Base-by-base conservation (phyloP, 2,797 vertebrate genomes). In the Darevskia mixta region DNA sequence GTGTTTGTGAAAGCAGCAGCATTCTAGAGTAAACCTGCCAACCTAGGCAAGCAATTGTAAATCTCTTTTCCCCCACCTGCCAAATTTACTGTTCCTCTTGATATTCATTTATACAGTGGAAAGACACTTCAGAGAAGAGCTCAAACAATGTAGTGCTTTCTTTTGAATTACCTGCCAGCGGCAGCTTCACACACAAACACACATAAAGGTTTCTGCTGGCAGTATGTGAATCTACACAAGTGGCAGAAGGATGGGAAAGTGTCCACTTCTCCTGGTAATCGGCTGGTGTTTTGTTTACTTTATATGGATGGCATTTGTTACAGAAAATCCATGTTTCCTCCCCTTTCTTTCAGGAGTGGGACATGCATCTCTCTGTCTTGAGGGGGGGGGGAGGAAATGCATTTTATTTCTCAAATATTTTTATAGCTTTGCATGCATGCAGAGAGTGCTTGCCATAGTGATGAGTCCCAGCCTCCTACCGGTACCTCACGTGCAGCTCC, bases 31-130 rank as follows among this genome's bases (percentile, higher is more conserved):
- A 55, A 79, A 71, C 18, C 15, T 87, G 38, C n/a, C 38, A 67
- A 23, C 8, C 3, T 58, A 66, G 45, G 32, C 41, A 71, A 45
- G 32, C 64, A 41, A 20, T 32, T 71, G 45, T 82, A 71, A 82
- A 83, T 71, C 61, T 85, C 11, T 49, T 55, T 38, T 5, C 41
- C 13, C 20, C 9, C 67, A 66, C 1, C 25, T 8, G 17, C 49
- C 41, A 32, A 8, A 58, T 78, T 83, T 38, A 69, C 43, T 78
- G 61, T 45, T 78, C 20, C 11, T 69, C 17, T 49, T 35, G 55
- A 85, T 43, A 88, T 66, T 76, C 79, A 49, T 69, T 88, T 78
- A 77, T 78, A 58, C 43, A 88, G 55, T 4, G 29, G 35, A 82
- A 81, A 8, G 58, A 78, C 32, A 82, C 18, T 69, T 86, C 73